Evolutionary conservation across 1,140 invertebrate genomes (phyloP), one percentile per base, ranked within the genome.

Genomic region (Drosophila littoralis): DNA sequence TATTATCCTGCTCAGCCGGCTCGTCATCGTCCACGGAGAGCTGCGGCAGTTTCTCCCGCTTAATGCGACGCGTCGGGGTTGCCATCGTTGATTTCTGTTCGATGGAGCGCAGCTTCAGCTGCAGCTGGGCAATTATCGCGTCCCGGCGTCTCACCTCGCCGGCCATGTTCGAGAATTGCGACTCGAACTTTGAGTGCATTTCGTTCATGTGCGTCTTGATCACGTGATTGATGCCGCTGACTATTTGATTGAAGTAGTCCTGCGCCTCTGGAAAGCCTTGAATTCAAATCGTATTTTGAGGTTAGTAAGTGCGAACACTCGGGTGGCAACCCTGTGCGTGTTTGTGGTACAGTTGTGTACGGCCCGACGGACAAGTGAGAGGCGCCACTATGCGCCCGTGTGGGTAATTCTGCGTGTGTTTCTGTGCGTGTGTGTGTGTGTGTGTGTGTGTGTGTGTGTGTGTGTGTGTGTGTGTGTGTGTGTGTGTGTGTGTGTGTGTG

Each of bases 111-210:
- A 91, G 50, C 55, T 91, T 92, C 22, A 93, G 92, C 89, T 96
- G 96, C 9, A 97, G 93, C 84, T 96, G 95, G 8, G 93, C 93
- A 74, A 97, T 97, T 42, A 97, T 95, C 81, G 96, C 95, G 90
- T 97, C 96, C 7, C 96, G 93, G 65, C 95, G 95, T 7, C 94
- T 93, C 8, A 97, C 94, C 93, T 97, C 97, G 42, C 95, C 93
- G 91, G 97, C 96, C 80, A 97, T 93, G 45, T 93, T 95, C 15
- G 94, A 94, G 82, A 97, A 96, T 45, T 96, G 94, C 35, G 94
- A 93, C 83, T 95, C 94, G 92, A 95, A 95, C 88, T 95, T 95
- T 68, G 93, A 93, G 92, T 95, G 94, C 61, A 95, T 93, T 42
- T 95, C 94, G 72, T 94, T 94, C 75, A 96, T 92, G 90, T 96